These are phyloP conservation scores for Zaprionus taronus DNA, from an alignment of 1,140 invertebrate species.

Conservation along the genomic window DNA sequence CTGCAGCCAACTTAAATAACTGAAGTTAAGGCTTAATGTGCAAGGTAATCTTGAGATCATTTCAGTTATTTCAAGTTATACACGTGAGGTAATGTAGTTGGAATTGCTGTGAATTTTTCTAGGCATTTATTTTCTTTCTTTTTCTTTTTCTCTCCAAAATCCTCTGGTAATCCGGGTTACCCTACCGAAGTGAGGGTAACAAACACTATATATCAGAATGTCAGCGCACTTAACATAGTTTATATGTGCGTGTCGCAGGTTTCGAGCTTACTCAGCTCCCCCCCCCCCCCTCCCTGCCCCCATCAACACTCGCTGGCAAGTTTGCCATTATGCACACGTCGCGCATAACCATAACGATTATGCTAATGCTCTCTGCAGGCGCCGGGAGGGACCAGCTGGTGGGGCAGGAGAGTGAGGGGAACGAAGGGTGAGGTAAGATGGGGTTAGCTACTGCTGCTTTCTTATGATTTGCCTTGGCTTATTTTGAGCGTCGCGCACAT, in stretches of 20 bases:
- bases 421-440: slow-evolving; percentile 22
- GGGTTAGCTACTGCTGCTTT: slow-evolving; percentile 47
- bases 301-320: slow-evolving; percentile 5
- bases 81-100: neutral
- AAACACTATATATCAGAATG: slow-evolving; percentile 75
- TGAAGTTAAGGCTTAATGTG: neutral
- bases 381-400: neutral
- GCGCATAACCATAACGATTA: slow-evolving; percentile 81
- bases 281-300: no score
- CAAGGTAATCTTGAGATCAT: neutral
- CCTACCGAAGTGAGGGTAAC: slow-evolving; percentile 24
- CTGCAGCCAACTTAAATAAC: neutral
- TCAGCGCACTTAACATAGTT: slow-evolving; percentile 80
- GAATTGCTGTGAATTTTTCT: neutral
- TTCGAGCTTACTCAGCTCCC: slow-evolving; percentile 7
- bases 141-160: slow-evolving; percentile 1
- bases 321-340: slow-evolving; percentile 77
- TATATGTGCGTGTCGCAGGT: slow-evolving; percentile 51
- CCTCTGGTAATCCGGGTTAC: neutral
- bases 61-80: neutral
- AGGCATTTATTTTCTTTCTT: neutral
- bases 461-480: slow-evolving; percentile 78
- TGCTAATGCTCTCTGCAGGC: slow-evolving; percentile 65
- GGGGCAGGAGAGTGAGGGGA: neutral
- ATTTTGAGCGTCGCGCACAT: slow-evolving; percentile 60